Evolutionary conservation across 2,888 invertebrate species (phyloP).

Genomic region (Lathronympha strigana): DNA sequence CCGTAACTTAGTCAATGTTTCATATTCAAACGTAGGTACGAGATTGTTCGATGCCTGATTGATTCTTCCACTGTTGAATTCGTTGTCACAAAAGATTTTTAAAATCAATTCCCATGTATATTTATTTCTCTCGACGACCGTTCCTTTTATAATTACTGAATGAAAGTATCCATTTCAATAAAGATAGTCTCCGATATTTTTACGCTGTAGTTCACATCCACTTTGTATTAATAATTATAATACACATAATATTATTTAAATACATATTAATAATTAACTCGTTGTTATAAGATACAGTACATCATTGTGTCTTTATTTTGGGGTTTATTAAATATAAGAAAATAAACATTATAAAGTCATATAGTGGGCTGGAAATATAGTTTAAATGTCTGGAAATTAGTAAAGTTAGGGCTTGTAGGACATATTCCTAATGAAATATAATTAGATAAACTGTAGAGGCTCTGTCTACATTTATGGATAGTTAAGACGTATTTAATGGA

Average conservation of each 20-base stretch:
- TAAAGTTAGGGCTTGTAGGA: slow-evolving; percentile 26
- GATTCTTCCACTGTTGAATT: slow-evolving; percentile 20
- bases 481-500: slow-evolving; percentile 26
- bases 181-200: background rate
- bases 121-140: background rate
- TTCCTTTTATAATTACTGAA: background rate
- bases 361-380: background rate
- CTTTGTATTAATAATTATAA: slow-evolving; percentile 19
- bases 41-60: background rate
- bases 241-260: slow-evolving; percentile 5
- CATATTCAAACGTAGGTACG: background rate
- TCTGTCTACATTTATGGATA: slow-evolving; percentile 26
- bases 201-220: slow-evolving; percentile 39
- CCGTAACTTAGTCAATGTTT: background rate
- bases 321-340: slow-evolving; percentile 12
- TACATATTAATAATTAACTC: background rate
- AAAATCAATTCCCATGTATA: background rate
- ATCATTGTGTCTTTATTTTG: slow-evolving; percentile 20
- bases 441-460: slow-evolving; percentile 24
- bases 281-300: slow-evolving; percentile 3
- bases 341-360: slow-evolving; percentile 7
- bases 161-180: background rate
- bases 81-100: slow-evolving; percentile 24
- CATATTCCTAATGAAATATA: slow-evolving; percentile 6
- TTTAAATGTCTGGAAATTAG: slow-evolving; percentile 12